A percentile compares a stretch with the other conserved stretches of the same genome.
Conservation (phyloP, 2,797 vertebrate genomes). For the Morus bassanus region DNA sequence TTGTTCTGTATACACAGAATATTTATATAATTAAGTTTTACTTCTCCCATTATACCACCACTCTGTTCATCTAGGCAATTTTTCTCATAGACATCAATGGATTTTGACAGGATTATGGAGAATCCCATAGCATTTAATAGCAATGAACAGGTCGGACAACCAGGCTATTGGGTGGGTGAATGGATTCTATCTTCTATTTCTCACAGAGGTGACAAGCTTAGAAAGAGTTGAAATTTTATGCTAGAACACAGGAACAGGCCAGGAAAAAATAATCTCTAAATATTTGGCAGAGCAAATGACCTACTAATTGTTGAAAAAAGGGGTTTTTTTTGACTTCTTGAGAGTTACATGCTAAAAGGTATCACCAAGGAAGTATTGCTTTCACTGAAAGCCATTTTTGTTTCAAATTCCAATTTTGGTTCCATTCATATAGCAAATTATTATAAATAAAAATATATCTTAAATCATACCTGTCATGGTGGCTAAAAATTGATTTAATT, state of each 20-base stretch:
- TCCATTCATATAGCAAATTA: background rate
- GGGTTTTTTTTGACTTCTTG: rapidly evolving
- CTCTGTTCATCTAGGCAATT: background rate
- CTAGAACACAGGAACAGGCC: background rate
- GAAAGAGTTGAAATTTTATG: background rate
- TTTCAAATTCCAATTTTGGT: background rate
- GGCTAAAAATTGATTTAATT: background rate
- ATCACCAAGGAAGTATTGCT: background rate
- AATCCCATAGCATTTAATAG: background rate
- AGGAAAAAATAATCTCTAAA: background rate
- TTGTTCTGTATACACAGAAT: background rate
- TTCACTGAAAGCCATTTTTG: background rate
- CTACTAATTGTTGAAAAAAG: background rate
- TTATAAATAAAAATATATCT: background rate
- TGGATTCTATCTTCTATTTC: background rate
- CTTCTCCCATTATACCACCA: background rate
- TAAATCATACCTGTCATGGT: background rate
- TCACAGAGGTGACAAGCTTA: background rate
- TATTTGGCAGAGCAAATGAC: background rate
- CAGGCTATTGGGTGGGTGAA: background rate
- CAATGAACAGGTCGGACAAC: background rate
- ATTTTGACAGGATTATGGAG: background rate
- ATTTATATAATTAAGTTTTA: background rate
- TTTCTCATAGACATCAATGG: background rate
- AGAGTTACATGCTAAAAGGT: rapidly evolving